A percentile compares a stretch with the other conserved stretches of the same genome.
Evolutionary conservation across 1,140 invertebrate species (phyloP).

Genomic region (Aleiodes sp.): DNA sequence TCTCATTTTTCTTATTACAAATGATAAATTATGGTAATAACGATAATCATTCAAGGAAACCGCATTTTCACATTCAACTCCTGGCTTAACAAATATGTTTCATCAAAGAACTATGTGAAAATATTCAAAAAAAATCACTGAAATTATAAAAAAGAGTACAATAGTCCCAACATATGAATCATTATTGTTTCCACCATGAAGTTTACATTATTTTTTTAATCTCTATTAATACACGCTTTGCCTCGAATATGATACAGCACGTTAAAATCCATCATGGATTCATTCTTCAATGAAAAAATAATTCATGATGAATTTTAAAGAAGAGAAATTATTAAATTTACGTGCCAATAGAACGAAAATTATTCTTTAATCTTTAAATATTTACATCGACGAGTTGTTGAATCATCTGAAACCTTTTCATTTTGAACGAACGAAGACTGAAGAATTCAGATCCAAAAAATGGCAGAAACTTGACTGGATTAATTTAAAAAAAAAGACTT

Average conservation of each 20-base stretch:
- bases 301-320: neutral
- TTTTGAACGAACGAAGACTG: neutral
- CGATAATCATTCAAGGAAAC: neutral
- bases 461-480: neutral
- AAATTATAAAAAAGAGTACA: too few relatives aligned
- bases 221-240: neutral
- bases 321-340: neutral
- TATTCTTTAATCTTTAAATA: neutral
- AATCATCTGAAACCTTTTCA: neutral
- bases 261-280: neutral
- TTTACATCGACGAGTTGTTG: neutral
- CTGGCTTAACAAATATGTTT: too few relatives aligned
- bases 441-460: neutral
- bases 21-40: neutral
- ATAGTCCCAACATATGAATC: too few relatives aligned
- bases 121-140: too few relatives aligned
- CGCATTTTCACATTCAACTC: neutral
- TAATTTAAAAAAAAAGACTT: slow-evolving; percentile 13
- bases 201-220: neutral
- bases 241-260: neutral
- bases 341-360: neutral
- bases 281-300: neutral
- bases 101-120: too few relatives aligned
- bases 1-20: too few relatives aligned
- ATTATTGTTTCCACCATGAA: too few relatives aligned